A percentile compares a stretch with the other conserved stretches of the same genome.
These are phyloP conservation scores for Macrotis lagotis DNA, from an alignment of 2,113 vertebrate species.

Conservation along the genomic window DNA sequence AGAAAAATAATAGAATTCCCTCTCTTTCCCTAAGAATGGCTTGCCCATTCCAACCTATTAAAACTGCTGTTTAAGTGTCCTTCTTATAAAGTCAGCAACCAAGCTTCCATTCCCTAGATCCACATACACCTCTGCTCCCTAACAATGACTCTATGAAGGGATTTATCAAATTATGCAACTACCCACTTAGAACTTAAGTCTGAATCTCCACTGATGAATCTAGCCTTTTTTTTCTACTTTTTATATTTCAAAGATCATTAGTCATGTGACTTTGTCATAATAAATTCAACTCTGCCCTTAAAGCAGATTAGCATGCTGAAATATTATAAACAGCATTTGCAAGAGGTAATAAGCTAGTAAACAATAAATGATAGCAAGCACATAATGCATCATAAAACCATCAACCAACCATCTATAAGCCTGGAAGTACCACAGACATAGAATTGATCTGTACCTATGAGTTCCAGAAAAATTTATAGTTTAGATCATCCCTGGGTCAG, in stretches of 20 bases:
- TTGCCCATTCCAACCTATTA: not conserved
- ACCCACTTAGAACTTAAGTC: not conserved
- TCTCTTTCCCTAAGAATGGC: not conserved
- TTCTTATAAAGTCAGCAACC: not conserved
- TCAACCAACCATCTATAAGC: not conserved
- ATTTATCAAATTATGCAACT: not conserved
- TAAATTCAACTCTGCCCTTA: not conserved
- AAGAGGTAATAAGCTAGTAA: not conserved
- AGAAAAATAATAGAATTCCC: not conserved
- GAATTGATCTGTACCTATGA: not conserved
- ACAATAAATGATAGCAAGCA: not conserved
- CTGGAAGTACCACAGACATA: not conserved
- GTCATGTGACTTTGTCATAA: not conserved
- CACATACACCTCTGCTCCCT: not conserved
- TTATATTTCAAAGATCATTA: not conserved
- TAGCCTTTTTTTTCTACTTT: not conserved
- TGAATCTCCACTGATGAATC: not conserved
- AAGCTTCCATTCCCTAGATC: not conserved
- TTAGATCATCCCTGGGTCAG: not conserved
- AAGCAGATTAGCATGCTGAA: not conserved
- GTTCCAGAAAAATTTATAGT: not conserved
- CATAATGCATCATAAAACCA: not conserved
- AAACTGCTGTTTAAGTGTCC: not conserved
- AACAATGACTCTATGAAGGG: not conserved
- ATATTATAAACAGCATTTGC: not conserved